Evolutionary conservation across 2,113 vertebrate species (phyloP).

Genomic region (Charadrius vociferus): DNA sequence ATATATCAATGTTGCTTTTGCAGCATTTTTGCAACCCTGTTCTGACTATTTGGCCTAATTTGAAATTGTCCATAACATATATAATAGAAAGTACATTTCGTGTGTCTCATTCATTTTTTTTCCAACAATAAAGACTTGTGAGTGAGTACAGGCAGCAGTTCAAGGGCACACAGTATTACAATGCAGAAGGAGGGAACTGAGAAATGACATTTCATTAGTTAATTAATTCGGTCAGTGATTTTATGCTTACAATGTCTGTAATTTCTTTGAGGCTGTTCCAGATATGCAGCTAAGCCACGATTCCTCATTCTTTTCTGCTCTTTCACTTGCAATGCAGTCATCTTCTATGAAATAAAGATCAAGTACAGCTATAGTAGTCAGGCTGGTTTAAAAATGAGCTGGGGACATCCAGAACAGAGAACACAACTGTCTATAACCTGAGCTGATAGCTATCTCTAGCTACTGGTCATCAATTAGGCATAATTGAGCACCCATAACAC

Average conservation of each 20-base stretch:
- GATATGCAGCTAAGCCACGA: not conserved
- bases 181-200: not conserved
- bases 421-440: not conserved
- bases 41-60: not conserved
- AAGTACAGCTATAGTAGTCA: not conserved
- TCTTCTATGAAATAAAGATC: not conserved
- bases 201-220: constrained; percentile 40
- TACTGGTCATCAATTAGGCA: not conserved
- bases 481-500: not conserved
- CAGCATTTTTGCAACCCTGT: not conserved
- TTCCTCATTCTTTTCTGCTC: not conserved
- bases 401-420: not conserved
- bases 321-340: not conserved
- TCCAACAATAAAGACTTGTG: not conserved
- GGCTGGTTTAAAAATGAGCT: not conserved
- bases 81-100: not conserved
- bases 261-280: constrained; percentile 20
- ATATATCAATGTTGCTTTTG: not conserved
- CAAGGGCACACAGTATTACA: not conserved
- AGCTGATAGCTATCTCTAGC: not conserved
- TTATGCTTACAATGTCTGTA: not conserved
- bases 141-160: not conserved
- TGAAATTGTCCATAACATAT: not conserved
- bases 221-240: constrained; percentile 29
- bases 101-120: not conserved